phyloP scores from a whole-genome alignment of 2,797 vertebrate genomes.

The Pitangus sulphuratus region DNA sequence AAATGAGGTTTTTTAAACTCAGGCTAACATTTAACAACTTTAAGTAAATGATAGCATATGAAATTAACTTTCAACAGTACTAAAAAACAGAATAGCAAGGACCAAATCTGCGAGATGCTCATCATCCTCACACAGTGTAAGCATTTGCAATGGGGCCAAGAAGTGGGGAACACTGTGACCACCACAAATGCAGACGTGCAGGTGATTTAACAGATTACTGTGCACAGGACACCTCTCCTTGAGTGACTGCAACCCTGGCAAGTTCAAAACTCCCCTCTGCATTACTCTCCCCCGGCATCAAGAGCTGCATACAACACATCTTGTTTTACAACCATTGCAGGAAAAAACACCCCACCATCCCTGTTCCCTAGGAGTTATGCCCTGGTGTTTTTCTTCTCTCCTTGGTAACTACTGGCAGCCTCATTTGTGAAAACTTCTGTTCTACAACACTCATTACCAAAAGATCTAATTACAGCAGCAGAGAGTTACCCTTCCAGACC shows the following conservation, averaged over 20 bases:
- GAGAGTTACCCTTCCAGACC: background rate
- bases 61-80: conserved; percentile 45
- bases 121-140: background rate
- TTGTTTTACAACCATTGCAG: background rate
- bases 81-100: background rate
- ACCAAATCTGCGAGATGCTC: background rate
- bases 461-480: conserved; percentile 27
- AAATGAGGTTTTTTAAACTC: conserved; percentile 8
- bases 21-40: conserved; percentile 38
- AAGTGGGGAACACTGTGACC: background rate
- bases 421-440: conserved; percentile 32
- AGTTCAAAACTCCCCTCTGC: background rate
- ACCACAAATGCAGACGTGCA: background rate
- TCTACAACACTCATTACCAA: background rate
- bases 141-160: background rate
- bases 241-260: background rate
- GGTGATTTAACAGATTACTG: background rate
- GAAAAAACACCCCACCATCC: background rate
- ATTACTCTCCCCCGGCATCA: background rate
- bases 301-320: background rate
- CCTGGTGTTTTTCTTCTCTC: background rate
- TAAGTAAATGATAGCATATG: conserved; percentile 37
- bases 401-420: background rate
- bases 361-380: background rate
- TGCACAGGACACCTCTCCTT: background rate